Evolutionary conservation across 2,113 vertebrate species (phyloP).

Genomic region (Mesitornis unicolor): DNA sequence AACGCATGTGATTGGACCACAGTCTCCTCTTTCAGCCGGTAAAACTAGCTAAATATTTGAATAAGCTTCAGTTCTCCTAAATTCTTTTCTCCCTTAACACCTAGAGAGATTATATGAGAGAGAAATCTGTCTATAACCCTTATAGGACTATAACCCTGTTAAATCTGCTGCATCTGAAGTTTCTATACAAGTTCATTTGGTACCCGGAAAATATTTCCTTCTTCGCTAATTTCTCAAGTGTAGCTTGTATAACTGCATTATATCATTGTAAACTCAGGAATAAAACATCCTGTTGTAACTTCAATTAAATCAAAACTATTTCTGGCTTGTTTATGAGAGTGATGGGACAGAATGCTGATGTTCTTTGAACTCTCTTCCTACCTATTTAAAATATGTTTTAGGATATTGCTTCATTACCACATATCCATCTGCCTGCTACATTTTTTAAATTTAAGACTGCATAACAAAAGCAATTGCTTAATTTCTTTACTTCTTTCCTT

Average conservation of each 20-base stretch:
- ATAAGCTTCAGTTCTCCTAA: background rate
- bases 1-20: background rate
- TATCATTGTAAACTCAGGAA: background rate
- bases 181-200: background rate
- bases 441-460: background rate
- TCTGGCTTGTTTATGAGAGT: background rate
- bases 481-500: background rate
- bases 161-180: background rate
- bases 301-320: conserved; percentile 29
- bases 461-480: background rate
- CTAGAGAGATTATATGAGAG: background rate
- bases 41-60: background rate
- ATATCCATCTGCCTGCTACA: background rate
- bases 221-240: conserved; percentile 4
- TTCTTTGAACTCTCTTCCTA: background rate
- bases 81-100: background rate
- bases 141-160: background rate
- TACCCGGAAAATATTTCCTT: background rate
- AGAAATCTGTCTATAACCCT: background rate
- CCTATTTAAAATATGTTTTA: background rate
- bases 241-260: background rate
- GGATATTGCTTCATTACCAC: background rate
- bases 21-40: background rate
- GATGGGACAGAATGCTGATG: background rate
- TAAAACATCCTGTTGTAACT: background rate